These are phyloP conservation scores for Halictus rubicundus DNA, from an alignment of 1,140 invertebrate genomes.

Conservation along the genomic window DNA sequence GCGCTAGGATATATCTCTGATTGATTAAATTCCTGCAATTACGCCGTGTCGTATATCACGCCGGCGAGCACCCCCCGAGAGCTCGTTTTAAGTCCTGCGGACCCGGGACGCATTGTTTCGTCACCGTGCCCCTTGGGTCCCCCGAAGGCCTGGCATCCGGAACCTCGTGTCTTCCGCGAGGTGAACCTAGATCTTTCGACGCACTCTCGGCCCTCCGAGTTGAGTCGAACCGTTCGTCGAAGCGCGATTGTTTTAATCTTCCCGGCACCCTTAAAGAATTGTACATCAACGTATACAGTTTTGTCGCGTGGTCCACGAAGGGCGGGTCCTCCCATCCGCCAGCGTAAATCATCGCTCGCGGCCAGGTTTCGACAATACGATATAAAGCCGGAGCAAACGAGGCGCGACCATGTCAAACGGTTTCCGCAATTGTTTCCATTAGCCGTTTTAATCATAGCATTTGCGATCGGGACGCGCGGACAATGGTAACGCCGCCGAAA, in stretches of 20 bases:
- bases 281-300: background rate
- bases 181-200: no score
- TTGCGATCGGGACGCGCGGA: slow-evolving; percentile 39
- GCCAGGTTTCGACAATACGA: slow-evolving; percentile 47
- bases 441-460: slow-evolving; percentile 62
- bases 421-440: slow-evolving; percentile 61
- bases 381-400: slow-evolving; percentile 37
- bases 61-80: slow-evolving; percentile 51
- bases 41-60: slow-evolving; percentile 75
- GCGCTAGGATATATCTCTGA: slow-evolving; percentile 73
- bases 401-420: slow-evolving; percentile 57
- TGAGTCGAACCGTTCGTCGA: no score
- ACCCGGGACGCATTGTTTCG: slow-evolving; percentile 11
- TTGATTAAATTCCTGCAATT: slow-evolving; percentile 80
- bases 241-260: no score
- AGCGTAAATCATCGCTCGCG: slow-evolving; percentile 45
- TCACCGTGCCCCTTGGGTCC: background rate
- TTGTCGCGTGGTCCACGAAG: background rate
- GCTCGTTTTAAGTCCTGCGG: slow-evolving; percentile 32
- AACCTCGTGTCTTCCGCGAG: background rate
- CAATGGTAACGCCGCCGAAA: slow-evolving; percentile 46
- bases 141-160: background rate
- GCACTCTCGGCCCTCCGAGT: no score
- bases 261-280: background rate
- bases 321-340: background rate